Evolutionary conservation across 37 sponge, comb jelly and placozoan species (phyloP), one percentile per base, ranked within the genome.

Genomic region (Chondrosia reniformis): DNA sequence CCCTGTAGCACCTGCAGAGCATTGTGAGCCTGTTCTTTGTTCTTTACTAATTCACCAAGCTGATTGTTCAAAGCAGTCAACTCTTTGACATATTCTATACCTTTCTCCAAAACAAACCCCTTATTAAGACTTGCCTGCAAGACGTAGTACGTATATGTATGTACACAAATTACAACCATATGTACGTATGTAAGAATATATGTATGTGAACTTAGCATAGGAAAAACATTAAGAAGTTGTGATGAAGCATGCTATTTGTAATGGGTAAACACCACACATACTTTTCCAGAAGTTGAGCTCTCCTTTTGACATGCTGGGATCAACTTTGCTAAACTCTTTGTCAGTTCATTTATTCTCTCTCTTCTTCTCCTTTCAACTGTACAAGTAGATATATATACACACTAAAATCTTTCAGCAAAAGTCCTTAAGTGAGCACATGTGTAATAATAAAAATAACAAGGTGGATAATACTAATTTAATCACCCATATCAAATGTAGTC

Each of bases 241-340:
- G 52, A 15, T 10, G 52, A 15, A 49, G 52, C 52, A 49, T 15
- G 15, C 52, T n/a, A n/a, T n/a, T n/a, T n/a, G n/a, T n/a, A n/a
- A n/a, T n/a, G n/a, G n/a, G n/a, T 9, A 45, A 82, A 63, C 21
- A 87, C 88, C 76, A 80, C 79, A 38, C 83, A 78, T 31, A 88
- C 74, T 28, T 74, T 89, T 0, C 90, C 90, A 39, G 82, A 80
- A 33, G 86, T 77, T 4, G 83, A 52, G 38, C 82, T 86, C 71
- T 91, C 92, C 80, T 95, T 88, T 87, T 95, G 93, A 67, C 96
- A 95, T 28, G 84, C 93, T 24, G 96, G 96, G 24, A 96, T 89
- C 42, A 96, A 73, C 84, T 89, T 84, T 21, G 93, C 93, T 27
- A 96, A 75, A 22, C 72, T 86, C 74, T 85, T 82, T n/a, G 89